These are phyloP conservation scores for Corythornis vintsioides DNA, from an alignment of 2,113 vertebrate genomes.

Conservation along the genomic window DNA sequence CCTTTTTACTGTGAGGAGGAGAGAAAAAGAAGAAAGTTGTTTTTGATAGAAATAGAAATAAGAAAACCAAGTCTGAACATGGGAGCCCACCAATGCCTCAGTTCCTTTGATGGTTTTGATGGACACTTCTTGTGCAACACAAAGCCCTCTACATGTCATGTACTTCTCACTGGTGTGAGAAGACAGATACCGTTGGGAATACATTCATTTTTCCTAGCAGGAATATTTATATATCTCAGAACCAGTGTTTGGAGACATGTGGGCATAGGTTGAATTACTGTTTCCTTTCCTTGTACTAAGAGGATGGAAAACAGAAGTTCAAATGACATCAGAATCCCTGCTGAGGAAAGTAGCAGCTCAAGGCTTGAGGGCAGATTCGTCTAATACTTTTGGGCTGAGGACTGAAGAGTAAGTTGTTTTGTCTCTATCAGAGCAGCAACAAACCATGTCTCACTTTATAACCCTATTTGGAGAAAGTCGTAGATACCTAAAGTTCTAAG, in stretches of 20 bases:
- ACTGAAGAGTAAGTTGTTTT: background rate
- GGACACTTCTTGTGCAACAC: background rate
- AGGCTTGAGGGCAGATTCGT: background rate
- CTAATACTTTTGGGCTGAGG: background rate
- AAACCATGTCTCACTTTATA: background rate
- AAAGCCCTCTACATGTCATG: rapidly evolving
- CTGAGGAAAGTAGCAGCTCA: background rate
- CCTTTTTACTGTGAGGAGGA: background rate
- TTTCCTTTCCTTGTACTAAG: background rate
- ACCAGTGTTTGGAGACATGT: background rate
- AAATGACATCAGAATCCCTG: background rate
- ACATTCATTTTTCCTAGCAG: background rate
- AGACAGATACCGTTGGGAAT: background rate
- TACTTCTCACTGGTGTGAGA: background rate
- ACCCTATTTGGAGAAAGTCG: background rate
- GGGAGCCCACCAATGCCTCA: background rate
- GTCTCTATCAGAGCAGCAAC: background rate
- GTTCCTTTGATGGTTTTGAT: background rate
- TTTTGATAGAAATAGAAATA: background rate
- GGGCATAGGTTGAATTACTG: background rate
- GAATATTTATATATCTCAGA: background rate
- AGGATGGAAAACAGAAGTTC: background rate
- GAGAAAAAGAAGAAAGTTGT: background rate
- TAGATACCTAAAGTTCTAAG: background rate
- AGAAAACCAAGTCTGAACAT: background rate